Conservation (phyloP, 2,888 invertebrate genomes). For the Myopa testacea region DNA sequence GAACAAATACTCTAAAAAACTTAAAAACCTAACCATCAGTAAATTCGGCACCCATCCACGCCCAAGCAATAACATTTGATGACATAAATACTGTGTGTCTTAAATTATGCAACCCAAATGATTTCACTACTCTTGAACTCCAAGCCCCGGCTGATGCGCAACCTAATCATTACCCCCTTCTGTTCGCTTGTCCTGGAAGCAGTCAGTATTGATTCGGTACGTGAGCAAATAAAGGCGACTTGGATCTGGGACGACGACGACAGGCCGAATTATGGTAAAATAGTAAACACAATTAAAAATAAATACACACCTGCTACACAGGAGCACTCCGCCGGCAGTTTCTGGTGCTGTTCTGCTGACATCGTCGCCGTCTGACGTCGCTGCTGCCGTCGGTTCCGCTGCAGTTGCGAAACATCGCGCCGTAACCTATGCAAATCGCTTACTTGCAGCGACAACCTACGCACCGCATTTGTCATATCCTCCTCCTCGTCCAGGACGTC, state of each 20-base stretch:
- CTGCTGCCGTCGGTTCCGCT: constrained; percentile 65
- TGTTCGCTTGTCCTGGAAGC: background rate
- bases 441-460: constrained; percentile 57
- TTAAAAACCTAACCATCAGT: no score
- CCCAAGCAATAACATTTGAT: no score
- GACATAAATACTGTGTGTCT: no score
- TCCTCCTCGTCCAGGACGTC: constrained; percentile 41
- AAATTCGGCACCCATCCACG: no score
- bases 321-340: constrained; percentile 71
- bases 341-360: constrained; percentile 43
- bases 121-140: constrained; percentile 19
- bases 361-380: constrained; percentile 58
- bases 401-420: constrained; percentile 67
- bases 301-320: constrained; percentile 77
- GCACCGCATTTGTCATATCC: constrained; percentile 60
- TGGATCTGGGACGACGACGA: background rate
- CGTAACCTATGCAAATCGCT: constrained; percentile 67
- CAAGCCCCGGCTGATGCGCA: constrained; percentile 6
- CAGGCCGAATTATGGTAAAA: background rate
- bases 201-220: constrained; percentile 19
- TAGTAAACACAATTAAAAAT: constrained; percentile 21
- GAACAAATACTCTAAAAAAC: no score
- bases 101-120: background rate
- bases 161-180: background rate
- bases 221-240: constrained; percentile 28